A percentile compares a stretch with the other conserved stretches of the same genome.
These are phyloP conservation scores for Octodonta nipae DNA, from an alignment of 2,888 invertebrate genomes.

Conservation along the genomic window DNA sequence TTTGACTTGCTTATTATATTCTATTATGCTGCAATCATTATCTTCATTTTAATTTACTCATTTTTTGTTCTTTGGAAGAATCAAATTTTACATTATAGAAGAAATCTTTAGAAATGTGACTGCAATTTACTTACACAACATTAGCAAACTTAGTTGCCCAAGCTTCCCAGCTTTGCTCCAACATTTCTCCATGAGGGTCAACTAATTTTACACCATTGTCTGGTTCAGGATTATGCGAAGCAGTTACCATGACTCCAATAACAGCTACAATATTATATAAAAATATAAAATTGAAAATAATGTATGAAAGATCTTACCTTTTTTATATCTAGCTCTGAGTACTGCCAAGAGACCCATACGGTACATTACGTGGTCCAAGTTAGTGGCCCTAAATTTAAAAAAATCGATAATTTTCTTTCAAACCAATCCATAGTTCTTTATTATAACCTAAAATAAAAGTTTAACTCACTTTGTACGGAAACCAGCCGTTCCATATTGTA, in stretches of 20 bases:
- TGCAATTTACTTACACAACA: slow-evolving; percentile 45
- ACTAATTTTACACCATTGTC: slow-evolving; percentile 96
- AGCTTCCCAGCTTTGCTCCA: slow-evolving; percentile 82
- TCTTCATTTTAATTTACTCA: too few relatives aligned
- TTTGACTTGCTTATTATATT: too few relatives aligned
- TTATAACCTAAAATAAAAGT: slow-evolving; percentile 12
- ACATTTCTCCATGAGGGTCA: slow-evolving; percentile 93
- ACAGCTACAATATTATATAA: slow-evolving; percentile 40
- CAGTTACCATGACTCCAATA: slow-evolving; percentile 98
- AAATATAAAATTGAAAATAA: too few relatives aligned
- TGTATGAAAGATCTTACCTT: too few relatives aligned
- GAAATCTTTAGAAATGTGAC: too few relatives aligned
- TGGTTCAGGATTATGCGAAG: slow-evolving; percentile 91
- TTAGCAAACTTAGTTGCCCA: slow-evolving; percentile 81
- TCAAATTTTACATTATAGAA: too few relatives aligned
- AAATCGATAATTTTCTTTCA: too few relatives aligned
- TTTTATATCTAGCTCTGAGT: slow-evolving; percentile 68
- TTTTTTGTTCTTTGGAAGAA: too few relatives aligned
- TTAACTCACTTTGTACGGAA: slow-evolving; percentile 63
- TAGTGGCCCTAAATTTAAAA: slow-evolving; percentile 54
- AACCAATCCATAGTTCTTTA: too few relatives aligned
- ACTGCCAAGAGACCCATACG: slow-evolving; percentile 89
- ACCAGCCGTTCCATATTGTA: slow-evolving; percentile 76
- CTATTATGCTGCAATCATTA: too few relatives aligned
- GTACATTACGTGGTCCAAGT: slow-evolving; percentile 82